Base-by-base conservation (phyloP, 2,888 invertebrate genomes). In the Sinodicranocentrus sp. region DNA sequence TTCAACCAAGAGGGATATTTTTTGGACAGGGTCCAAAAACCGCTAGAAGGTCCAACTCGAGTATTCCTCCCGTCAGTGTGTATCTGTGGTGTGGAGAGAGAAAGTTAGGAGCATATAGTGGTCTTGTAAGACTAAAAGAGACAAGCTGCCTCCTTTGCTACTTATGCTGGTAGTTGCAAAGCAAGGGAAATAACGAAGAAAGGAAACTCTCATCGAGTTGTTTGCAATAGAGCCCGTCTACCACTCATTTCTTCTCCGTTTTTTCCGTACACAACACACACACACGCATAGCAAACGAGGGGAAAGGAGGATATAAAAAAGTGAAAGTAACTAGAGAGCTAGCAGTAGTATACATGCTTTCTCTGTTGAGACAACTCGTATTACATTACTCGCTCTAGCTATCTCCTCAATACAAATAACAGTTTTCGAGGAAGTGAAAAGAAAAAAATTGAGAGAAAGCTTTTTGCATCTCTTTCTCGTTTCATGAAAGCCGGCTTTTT, bases 11-110 rank as follows among this genome's bases (percentile, higher is more conserved):
- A 72, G 67, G 59, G 59, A 71, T 65, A 77, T 61, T 73, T 71
- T 65, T 77, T 83, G 83, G 83, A 83, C 19, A 23, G 15, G 48
- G 28, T 83, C 83, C 83, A 83, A 83, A 82, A 83, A 83, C 83
- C 77, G 48, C 83, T 71, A 72, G 65, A 68, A 13, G 3, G 44
- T 33, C 17, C 43, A 15, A 26, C 8, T 13, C n/a, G 28, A 61
- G 59, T 25, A 39, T 63, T 28, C 17, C 33, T 33, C 39, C 23
- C 23, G 33, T 63, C 63, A 57, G 28, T 63, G 63, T 63, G 39
- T 21, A 23, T 67, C 67, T 67, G 23, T 44, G 33, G 63, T 21
- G 10, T 1, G 26, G 28, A 61, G n/a, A 17, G 63, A 63, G 63
- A 63, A 63, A 63, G 57, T 57, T 61, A 6, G 26, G 13, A 61